Conservation (phyloP, 2,888 invertebrate genomes). For the Drosophila leonis region DNA sequence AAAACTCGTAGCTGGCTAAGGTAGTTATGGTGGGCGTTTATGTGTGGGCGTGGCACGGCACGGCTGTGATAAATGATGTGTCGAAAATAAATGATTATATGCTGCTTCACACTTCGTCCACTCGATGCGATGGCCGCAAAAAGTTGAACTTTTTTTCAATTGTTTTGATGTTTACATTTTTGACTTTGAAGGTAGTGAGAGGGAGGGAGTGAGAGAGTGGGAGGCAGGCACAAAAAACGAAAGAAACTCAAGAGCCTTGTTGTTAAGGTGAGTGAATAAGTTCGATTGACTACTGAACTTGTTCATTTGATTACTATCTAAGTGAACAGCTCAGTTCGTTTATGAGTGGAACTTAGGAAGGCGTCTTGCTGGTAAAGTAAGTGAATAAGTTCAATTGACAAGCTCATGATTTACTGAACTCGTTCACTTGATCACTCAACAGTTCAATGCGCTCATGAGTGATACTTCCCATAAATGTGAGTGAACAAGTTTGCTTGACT, state of each 20-base stretch:
- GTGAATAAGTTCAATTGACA: background rate
- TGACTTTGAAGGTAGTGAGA: background rate
- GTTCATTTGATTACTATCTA: background rate
- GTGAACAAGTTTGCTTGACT: no score
- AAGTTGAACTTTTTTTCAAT: conserved; percentile 20
- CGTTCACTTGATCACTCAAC: no score
- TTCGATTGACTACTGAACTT: background rate
- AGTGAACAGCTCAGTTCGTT: background rate
- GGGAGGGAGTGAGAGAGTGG: background rate
- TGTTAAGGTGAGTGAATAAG: background rate
- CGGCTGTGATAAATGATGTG: conserved; percentile 74
- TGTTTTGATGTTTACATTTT: conserved; percentile 25
- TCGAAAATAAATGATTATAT: conserved; percentile 81
- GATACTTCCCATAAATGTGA: background rate
- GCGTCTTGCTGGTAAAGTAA: background rate
- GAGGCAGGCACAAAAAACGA: background rate
- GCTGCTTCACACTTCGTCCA: conserved; percentile 33
- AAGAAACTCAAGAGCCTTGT: background rate
- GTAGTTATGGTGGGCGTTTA: conserved; percentile 1
- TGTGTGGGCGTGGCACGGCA: conserved; percentile 48
- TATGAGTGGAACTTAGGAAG: no score
- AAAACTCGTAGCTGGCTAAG: conserved; percentile 9
- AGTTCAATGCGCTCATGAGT: no score
- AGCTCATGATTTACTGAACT: no score
- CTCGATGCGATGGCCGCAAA: conserved; percentile 19